These are phyloP conservation scores for Arge pagana DNA, from an alignment of 2,888 invertebrate species.

Conservation along the genomic window DNA sequence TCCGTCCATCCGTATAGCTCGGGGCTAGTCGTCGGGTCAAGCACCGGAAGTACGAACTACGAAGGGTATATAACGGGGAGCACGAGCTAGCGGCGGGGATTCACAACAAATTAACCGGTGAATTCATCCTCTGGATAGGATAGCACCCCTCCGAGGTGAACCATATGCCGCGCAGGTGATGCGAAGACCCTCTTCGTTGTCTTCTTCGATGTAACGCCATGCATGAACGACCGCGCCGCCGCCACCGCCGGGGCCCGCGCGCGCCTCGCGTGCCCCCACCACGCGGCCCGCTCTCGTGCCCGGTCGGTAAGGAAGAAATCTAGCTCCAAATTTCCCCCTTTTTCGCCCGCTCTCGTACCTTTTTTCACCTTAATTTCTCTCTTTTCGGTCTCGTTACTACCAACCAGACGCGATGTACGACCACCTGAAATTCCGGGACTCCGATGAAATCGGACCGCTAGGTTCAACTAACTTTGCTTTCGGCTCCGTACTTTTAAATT, in stretches of 20 bases:
- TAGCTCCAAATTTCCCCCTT: too few species aligned
- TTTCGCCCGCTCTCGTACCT: too few species aligned
- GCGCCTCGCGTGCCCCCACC: background rate
- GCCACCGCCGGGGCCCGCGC: constrained; percentile 13
- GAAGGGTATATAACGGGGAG: constrained; percentile 30
- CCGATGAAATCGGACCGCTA: too few species aligned
- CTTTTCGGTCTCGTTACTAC: background rate
- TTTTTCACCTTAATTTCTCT: too few species aligned
- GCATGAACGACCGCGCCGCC: too few species aligned
- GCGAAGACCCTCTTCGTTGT: constrained; percentile 34
- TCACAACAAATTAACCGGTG: constrained; percentile 48
- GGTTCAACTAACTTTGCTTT: too few species aligned
- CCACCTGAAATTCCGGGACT: too few species aligned
- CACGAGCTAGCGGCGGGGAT: constrained; percentile 38
- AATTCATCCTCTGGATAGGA: constrained; percentile 27
- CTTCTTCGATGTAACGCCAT: too few species aligned
- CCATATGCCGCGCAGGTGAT: constrained; percentile 55
- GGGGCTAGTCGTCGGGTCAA: constrained; percentile 41
- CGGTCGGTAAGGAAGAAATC: too few species aligned
- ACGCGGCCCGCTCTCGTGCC: background rate
- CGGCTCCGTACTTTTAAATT: too few species aligned
- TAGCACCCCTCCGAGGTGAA: constrained; percentile 32
- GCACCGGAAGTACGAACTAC: constrained; percentile 47
- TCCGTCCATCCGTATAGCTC: too few species aligned
- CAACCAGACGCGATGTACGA: too few species aligned